phyloP scores from a whole-genome alignment of 2,113 vertebrate species.

The Cottus gobio region DNA sequence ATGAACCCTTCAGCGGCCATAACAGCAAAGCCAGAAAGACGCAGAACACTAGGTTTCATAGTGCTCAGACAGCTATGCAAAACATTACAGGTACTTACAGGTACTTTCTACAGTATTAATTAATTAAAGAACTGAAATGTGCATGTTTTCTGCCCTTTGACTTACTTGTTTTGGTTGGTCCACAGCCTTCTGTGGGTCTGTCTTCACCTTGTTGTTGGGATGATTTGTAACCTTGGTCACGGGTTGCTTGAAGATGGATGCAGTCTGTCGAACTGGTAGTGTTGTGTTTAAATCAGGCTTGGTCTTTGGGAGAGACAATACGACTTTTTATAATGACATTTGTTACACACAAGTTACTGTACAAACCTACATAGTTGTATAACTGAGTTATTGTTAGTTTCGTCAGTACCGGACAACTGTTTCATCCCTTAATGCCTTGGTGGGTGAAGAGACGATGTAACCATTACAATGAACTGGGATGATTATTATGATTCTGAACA shows the following conservation, averaged over 20 bases:
- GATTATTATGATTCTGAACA: background rate
- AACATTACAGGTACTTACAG: background rate
- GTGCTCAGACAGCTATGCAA: background rate
- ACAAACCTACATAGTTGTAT: background rate
- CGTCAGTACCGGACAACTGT: background rate
- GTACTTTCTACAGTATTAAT: background rate
- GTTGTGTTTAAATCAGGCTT: slow-evolving; percentile 97
- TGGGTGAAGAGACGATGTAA: background rate
- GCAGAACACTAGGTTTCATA: background rate
- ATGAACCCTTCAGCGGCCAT: background rate
- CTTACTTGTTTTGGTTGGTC: slow-evolving; percentile 95
- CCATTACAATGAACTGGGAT: background rate
- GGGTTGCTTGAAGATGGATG: slow-evolving; percentile 97
- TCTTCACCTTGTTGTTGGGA: slow-evolving; percentile 97
- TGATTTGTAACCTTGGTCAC: slow-evolving; percentile 99
- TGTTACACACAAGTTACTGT: background rate
- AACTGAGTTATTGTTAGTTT: background rate
- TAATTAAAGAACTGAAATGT: background rate
- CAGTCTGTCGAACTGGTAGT: slow-evolving; percentile 94
- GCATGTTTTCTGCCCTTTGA: background rate
- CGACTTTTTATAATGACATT: background rate
- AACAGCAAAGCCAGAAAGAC: background rate
- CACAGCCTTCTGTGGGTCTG: slow-evolving; percentile 93
- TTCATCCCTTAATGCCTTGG: background rate
- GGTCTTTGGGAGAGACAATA: slow-evolving; percentile 47